phyloP scores from a whole-genome alignment of 2,888 invertebrate genomes.

The Melanchra persicariae region DNA sequence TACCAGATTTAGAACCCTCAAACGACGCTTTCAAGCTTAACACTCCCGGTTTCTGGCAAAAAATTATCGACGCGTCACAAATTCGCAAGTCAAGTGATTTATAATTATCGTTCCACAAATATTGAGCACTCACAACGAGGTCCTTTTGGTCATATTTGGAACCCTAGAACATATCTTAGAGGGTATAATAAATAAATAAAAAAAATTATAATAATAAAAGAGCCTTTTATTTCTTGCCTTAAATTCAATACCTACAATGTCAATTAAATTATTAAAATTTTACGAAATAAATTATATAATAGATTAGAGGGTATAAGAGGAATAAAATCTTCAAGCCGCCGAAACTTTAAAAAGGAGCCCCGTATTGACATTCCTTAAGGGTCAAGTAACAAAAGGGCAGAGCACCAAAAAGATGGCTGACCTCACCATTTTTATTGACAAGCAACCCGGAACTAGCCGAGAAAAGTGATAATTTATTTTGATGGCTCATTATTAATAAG shows the following conservation, averaged over 20 bases:
- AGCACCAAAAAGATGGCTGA: constrained; percentile 33
- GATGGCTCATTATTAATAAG: constrained; percentile 24
- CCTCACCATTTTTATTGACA: constrained; percentile 40
- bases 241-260: too few relatives aligned
- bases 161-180: not conserved
- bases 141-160: not conserved
- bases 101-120: not conserved
- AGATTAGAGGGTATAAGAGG: too few relatives aligned
- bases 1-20: too few relatives aligned
- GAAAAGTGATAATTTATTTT: constrained; percentile 33
- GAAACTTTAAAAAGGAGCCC: not conserved
- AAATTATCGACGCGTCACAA: too few relatives aligned
- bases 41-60: too few relatives aligned
- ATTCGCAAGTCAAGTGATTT: too few relatives aligned
- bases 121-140: not conserved
- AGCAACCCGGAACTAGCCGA: constrained; percentile 41
- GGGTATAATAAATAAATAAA: too few relatives aligned
- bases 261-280: too few relatives aligned
- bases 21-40: too few relatives aligned
- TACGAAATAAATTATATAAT: too few relatives aligned
- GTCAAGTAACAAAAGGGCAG: constrained; percentile 48
- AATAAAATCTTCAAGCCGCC: not conserved
- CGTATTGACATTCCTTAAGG: constrained; percentile 27
- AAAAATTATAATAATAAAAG: too few relatives aligned
- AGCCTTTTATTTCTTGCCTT: too few relatives aligned